Conservation (phyloP, 2,113 vertebrate genomes). For the Scomber scombrus region DNA sequence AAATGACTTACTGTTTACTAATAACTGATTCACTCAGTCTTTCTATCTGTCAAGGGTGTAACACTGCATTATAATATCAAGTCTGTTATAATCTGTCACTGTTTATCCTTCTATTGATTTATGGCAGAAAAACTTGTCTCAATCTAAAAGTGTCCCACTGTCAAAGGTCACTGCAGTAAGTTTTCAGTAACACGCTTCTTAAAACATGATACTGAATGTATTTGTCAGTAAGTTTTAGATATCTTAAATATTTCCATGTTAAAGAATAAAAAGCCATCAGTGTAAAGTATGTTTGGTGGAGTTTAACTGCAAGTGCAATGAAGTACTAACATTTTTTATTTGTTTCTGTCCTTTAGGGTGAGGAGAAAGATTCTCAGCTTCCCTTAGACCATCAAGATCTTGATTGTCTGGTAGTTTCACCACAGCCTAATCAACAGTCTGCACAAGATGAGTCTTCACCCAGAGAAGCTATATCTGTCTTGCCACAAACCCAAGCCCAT, state of each 20-base stretch:
- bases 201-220: slow-evolving; percentile 9
- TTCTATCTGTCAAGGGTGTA: background rate
- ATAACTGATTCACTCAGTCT: background rate
- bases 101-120: slow-evolving; percentile 35
- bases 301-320: background rate
- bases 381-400: slow-evolving; percentile 20
- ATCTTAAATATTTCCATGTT: background rate
- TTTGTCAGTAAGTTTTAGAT: background rate
- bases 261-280: background rate
- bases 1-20: background rate
- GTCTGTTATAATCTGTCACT: slow-evolving; percentile 9
- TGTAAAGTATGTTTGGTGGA: background rate
- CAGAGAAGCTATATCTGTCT: slow-evolving; percentile 28
- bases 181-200: slow-evolving; percentile 20
- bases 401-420: slow-evolving; percentile 28
- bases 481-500: slow-evolving; percentile 21
- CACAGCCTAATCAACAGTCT: slow-evolving; percentile 21
- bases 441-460: slow-evolving; percentile 42
- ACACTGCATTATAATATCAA: background rate
- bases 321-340: slow-evolving; percentile 22
- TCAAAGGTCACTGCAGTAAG: slow-evolving; percentile 52
- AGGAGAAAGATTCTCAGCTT: slow-evolving; percentile 46
- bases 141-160: slow-evolving; percentile 43
- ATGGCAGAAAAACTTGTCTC: slow-evolving; percentile 25
- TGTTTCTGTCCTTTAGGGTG: slow-evolving; percentile 69